Evolutionary conservation across 1,140 invertebrate genomes (phyloP).

Genomic region (Nephila pilipes): DNA sequence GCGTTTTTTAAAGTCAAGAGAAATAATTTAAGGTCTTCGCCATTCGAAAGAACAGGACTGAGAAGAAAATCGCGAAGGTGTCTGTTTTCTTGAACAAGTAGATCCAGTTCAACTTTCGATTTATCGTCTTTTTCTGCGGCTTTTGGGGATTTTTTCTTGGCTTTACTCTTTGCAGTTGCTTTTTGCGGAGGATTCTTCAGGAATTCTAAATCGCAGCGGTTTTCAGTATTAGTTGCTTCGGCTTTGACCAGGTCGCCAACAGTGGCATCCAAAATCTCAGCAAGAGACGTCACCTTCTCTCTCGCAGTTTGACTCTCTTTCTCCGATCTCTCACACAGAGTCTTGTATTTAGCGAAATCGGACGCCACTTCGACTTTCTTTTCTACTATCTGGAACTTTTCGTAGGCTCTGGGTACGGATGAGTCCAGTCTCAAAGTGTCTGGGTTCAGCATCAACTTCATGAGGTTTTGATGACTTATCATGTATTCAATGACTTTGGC

Average conservation of each 20-base stretch:
- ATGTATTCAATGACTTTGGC: constrained; percentile 44
- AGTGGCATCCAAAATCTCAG: background rate
- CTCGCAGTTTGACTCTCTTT: background rate
- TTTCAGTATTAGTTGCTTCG: background rate
- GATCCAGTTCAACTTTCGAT: background rate
- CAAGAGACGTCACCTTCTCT: background rate
- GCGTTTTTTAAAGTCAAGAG: background rate
- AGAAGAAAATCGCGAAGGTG: constrained; percentile 37
- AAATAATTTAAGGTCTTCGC: constrained; percentile 52
- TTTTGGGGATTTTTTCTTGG: background rate
- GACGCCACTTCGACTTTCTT: background rate
- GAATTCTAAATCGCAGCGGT: background rate
- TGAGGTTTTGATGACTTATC: constrained; percentile 45
- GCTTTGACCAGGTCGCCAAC: constrained; percentile 12
- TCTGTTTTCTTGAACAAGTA: constrained; percentile 30
- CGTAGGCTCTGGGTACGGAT: background rate
- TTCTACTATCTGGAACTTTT: too few species aligned
- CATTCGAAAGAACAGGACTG: constrained; percentile 10
- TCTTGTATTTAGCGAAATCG: constrained; percentile 13
- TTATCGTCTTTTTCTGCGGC: background rate
- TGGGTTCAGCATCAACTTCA: constrained; percentile 56
- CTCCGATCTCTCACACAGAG: constrained; percentile 13
- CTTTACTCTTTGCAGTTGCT: background rate
- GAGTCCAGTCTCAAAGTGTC: background rate
- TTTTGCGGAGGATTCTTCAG: background rate